Conservation (phyloP, 1,140 invertebrate species). For the Diorhabda sublineata region DNA sequence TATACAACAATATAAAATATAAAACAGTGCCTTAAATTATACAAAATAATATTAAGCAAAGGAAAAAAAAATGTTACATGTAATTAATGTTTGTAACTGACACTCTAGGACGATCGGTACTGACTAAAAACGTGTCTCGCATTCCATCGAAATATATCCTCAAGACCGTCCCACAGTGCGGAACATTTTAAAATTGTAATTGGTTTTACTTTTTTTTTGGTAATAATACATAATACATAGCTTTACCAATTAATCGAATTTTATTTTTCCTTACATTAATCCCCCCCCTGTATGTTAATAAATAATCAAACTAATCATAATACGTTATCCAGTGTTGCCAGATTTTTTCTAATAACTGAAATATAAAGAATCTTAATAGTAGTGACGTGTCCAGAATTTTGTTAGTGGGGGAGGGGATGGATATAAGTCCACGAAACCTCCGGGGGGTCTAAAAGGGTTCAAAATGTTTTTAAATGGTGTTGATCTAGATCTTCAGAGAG, state of each 20-base stretch:
- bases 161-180: conserved; percentile 6
- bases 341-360: no score
- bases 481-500: no score
- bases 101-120: conserved; percentile 20
- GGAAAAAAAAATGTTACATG: conserved; percentile 12
- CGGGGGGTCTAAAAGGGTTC: no score
- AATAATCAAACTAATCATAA: no score
- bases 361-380: no score
- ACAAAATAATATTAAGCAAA: conserved; percentile 30
- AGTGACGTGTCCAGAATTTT: no score
- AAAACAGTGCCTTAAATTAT: conserved; percentile 40
- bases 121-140: conserved; percentile 34
- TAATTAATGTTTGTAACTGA: conserved; percentile 25
- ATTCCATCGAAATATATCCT: conserved; percentile 25
- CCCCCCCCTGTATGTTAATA: not conserved
- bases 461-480: no score
- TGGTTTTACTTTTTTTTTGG: not conserved
- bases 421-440: no score
- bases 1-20: conserved; percentile 16
- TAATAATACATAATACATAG: not conserved
- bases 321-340: no score
- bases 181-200: not conserved
- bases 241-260: conserved; percentile 9
- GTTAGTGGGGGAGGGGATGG: no score
- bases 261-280: not conserved